A percentile compares a stretch with the other conserved stretches of the same genome.
Evolutionary conservation across 64 coral and sea anemone genomes (phyloP).

Genomic region (Platygyra sinensis): DNA sequence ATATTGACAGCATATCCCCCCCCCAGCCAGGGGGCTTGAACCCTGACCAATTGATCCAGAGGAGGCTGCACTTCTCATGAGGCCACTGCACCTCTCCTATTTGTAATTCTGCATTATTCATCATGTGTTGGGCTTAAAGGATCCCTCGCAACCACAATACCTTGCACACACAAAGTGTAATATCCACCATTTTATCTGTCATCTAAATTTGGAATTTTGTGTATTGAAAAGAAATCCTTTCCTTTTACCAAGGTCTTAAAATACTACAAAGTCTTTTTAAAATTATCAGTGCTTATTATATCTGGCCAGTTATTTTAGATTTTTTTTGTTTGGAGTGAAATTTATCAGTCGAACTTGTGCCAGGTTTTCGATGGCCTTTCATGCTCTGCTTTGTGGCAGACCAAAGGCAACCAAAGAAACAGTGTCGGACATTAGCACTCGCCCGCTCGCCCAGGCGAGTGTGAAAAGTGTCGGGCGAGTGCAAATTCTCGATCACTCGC

Average conservation of each 20-base stretch:
- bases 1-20: too few relatives aligned
- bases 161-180: not conserved
- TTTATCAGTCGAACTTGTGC: not conserved
- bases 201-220: not conserved
- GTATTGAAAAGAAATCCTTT: not conserved
- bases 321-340: conserved; percentile 7
- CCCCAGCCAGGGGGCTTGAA: too few relatives aligned
- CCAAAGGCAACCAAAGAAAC: conserved; percentile 17
- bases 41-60: too few relatives aligned
- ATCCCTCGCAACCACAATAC: conserved; percentile 9
- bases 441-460: too few relatives aligned
- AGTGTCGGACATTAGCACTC: too few relatives aligned
- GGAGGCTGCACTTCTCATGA: too few relatives aligned
- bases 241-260: not conserved
- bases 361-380: conserved; percentile 29
- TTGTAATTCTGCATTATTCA: too few relatives aligned
- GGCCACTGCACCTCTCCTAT: too few relatives aligned
- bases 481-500: too few relatives aligned
- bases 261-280: not conserved
- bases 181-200: conserved; percentile 15
- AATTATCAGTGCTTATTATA: not conserved
- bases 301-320: not conserved
- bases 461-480: too few relatives aligned
- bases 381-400: not conserved
- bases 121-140: not conserved